Base-by-base conservation (phyloP, 2,888 invertebrate genomes). In the Epirrhoe alternata region DNA sequence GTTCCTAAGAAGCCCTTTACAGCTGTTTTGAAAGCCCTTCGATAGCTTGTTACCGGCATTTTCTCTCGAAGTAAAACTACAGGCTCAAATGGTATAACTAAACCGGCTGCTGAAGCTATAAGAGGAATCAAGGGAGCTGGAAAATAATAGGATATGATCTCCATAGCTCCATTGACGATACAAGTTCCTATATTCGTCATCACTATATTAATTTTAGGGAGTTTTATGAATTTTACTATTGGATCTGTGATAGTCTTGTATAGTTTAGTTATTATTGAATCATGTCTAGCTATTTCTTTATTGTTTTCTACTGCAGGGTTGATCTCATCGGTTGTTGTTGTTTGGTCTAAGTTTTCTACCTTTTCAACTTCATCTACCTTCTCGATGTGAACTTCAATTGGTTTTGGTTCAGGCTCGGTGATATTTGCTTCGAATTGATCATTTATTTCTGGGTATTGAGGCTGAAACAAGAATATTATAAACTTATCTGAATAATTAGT, bases 41-140 rank as follows among this genome's bases (percentile, higher is more conserved):
- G 85, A 42, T 92, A 92, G 55, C 88, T 92, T 0, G 87, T 83
- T 0, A 92, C 90, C 0, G 92, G 92, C 86, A 92, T 89, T 73
- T 74, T 86, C 42, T 90, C 81, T 67, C 84, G 81, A 0, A 92
- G 61, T 78, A 85, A 84, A 0, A 92, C 87, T 0, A 92, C 85
- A 38, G 92, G 92, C 62, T 92, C 92, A 66, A 91, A 92, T 0
- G 92, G 92, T 69, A 92, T 90, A 0, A 92, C 56, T 76, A 88
- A 82, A 0, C 92, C 91, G 0, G 92, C 92, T 5, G 85, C 88
- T 8, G 90, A 83, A 0, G 92, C 90, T 74, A 92, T 82, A 0
- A 92, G 69, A 0, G 92, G 92, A 66, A 92, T 89, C 1, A 92
- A 71, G 0, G 92, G 89, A 0, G 92, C 85, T 30, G 92, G 92